Percentiles rank a stretch among this genome's conserved stretches.
phyloP scores from a whole-genome alignment of 2,797 vertebrate genomes.

The Pangasius macronema region DNA sequence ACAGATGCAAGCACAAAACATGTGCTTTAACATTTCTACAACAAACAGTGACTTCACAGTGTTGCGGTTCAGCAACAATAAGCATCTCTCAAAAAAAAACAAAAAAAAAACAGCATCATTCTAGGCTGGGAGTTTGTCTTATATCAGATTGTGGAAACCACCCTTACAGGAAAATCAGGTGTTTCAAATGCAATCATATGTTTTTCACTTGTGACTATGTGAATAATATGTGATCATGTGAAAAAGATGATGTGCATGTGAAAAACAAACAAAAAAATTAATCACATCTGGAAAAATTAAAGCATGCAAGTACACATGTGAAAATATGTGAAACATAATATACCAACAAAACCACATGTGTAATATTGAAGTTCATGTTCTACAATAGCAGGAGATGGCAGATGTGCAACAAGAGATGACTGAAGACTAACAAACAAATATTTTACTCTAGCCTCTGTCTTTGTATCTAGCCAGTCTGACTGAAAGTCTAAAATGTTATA shows the following conservation, averaged over 20 bases:
- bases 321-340: neutral
- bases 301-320: neutral
- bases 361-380: neutral
- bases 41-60: conserved; percentile 33
- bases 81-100: conserved; percentile 3
- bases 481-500: neutral
- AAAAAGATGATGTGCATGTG: neutral
- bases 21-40: conserved; percentile 54
- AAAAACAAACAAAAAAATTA: neutral
- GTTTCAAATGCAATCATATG: neutral
- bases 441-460: neutral
- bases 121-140: neutral
- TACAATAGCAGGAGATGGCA: neutral
- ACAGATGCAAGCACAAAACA: conserved; percentile 55
- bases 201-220: neutral
- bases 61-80: neutral
- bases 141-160: conserved; percentile 20
- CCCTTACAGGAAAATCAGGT: neutral
- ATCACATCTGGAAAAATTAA: neutral
- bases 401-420: neutral
- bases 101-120: conserved; percentile 4
- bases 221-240: neutral
- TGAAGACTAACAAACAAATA: neutral
- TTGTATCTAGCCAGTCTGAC: neutral
- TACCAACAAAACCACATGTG: neutral